Conservation (phyloP, 2,888 invertebrate genomes). For the Mimumesa dahlbomi region DNA sequence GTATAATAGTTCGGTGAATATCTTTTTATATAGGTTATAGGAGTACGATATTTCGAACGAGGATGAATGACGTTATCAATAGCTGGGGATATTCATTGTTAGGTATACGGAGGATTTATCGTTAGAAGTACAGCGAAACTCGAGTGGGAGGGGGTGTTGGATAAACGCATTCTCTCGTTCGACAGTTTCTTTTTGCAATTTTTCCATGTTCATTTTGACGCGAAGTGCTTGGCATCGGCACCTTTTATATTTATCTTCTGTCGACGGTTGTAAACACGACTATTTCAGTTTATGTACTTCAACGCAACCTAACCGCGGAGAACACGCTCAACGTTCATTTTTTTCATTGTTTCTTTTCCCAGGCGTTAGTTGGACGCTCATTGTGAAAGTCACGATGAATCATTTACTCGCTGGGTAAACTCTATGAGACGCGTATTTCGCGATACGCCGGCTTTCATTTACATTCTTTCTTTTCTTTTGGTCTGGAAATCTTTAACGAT, state of each 20-base stretch:
- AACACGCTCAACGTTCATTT: neutral
- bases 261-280: conserved; percentile 59
- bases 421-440: conserved; percentile 18
- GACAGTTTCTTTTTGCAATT: conserved; percentile 25
- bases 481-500: too few species aligned
- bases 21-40: too few species aligned
- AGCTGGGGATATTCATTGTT: too few species aligned
- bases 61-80: too few species aligned
- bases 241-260: conserved; percentile 60
- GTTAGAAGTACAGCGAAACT: neutral
- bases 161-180: conserved; percentile 27
- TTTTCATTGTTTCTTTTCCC: neutral
- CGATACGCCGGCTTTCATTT: conserved; percentile 24
- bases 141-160: too few species aligned
- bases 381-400: conserved; percentile 56
- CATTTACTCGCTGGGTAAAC: conserved; percentile 32
- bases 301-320: conserved; percentile 10
- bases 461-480: too few species aligned
- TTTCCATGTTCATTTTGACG: neutral
- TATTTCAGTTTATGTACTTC: conserved; percentile 40
- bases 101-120: too few species aligned
- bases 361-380: conserved; percentile 18
- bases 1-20: too few species aligned
- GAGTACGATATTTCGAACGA: too few species aligned
- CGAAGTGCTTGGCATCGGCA: conserved; percentile 48